Evolutionary conservation across 2,113 vertebrate genomes (phyloP).

Genomic region (Irena cyanogastra): DNA sequence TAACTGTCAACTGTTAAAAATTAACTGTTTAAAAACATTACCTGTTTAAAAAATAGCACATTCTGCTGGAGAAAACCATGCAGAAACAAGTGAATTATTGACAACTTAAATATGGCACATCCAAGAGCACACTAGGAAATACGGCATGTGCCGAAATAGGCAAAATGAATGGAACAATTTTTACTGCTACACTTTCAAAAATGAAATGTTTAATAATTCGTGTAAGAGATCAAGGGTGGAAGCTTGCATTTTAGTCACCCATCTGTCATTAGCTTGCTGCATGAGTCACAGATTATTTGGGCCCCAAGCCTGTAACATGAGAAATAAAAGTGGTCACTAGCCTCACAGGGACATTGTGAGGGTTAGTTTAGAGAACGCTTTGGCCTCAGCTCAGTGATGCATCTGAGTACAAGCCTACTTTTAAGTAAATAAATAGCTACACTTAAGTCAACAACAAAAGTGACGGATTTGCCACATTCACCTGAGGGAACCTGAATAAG

Average conservation of each 20-base stretch:
- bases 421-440: conserved; percentile 2
- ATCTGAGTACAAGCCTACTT: background rate
- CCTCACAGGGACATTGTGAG: background rate
- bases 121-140: background rate
- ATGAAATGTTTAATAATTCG: background rate
- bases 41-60: background rate
- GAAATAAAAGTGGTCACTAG: background rate
- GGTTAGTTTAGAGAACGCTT: background rate
- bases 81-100: background rate
- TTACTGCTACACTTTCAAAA: background rate
- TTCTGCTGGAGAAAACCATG: background rate
- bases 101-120: background rate
- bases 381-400: background rate
- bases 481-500: background rate
- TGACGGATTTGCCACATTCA: background rate
- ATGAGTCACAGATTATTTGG: background rate
- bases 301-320: background rate
- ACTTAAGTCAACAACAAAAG: background rate
- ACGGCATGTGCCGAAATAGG: fast-evolving
- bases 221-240: background rate
- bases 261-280: background rate
- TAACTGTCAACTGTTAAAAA: no score
- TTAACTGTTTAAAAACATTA: no score
- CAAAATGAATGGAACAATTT: background rate
- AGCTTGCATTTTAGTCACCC: background rate